Evolutionary conservation across 2,888 invertebrate species (phyloP), one percentile per base, ranked within the genome.

Genomic region (Lamellibrachia columna): DNA sequence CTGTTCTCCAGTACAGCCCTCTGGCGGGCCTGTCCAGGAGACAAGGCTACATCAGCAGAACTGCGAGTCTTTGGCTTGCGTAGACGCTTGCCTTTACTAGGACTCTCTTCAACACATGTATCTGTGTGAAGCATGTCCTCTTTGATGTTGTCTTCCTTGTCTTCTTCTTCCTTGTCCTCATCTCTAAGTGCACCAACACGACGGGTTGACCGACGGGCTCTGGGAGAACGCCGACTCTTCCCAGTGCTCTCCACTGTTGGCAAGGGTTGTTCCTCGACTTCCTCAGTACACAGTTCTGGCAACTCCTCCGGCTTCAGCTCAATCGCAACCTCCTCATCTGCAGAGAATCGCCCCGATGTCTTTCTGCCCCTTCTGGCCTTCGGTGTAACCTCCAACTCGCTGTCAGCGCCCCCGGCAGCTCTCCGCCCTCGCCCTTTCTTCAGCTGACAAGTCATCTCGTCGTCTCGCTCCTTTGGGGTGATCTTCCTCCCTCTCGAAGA

Each of bases 111-210:
- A 7, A 92, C 53, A 40, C n/a, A 52, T 9, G 53, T 55, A 11
- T 75, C 75, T n/a, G n/a, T 22, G n/a, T 75, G 75, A 22, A 75
- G 75, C 22, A 75, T 15, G 90, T 92, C 92, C 52, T 90, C 90
- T 15, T 95, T 93, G 93, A 93, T 93, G 93, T 94, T 93, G 93
- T 95, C 95, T 93, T 95, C 95, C 91, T 95, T 94, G 92, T 94
- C 94, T 53, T 95, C 94, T 92, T 94, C 94, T 40, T 94, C 93
- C 22, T 93, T 93, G 92, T 94, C 95, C 75, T 94, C 94, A 60
- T 93, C 93, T n/a, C 75, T 75, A 3, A 75, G 75, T 22, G 93
- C 52, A 28, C 75, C 28, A 22, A 75, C 90, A 3, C 93, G 58
- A n/a, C 90, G 91, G 28, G 92, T 90, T 53, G 75, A 91, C 3